phyloP scores from a whole-genome alignment of 2,113 vertebrate species.

The Lonchura striata region DNA sequence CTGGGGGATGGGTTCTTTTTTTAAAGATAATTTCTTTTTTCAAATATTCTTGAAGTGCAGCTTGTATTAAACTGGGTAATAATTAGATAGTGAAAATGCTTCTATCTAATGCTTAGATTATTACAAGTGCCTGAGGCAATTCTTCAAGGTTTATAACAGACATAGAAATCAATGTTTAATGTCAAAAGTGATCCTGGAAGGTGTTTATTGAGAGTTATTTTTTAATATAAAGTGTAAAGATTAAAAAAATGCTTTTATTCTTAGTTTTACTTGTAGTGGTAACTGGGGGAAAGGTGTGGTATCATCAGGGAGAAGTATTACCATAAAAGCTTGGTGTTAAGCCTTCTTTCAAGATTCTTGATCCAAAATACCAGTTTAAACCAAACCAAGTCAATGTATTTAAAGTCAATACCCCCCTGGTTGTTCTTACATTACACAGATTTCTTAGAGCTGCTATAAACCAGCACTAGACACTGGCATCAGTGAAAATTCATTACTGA shows the following conservation, averaged over 20 bases:
- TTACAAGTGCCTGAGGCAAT: slow-evolving; percentile 51
- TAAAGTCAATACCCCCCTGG: background rate
- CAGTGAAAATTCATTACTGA: background rate
- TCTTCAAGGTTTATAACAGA: slow-evolving; percentile 37
- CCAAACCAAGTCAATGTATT: background rate
- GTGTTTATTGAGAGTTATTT: slow-evolving; percentile 40
- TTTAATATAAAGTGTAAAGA: slow-evolving; percentile 54
- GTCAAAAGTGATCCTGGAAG: slow-evolving; percentile 42
- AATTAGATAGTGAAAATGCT: slow-evolving; percentile 1
- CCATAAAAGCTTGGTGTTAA: background rate
- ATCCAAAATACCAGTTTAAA: slow-evolving; percentile 7
- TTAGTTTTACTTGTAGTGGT: slow-evolving; percentile 3
- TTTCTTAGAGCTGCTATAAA: background rate
- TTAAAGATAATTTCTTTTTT: slow-evolving; percentile 9
- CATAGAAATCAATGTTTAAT: slow-evolving; percentile 35
- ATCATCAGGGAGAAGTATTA: background rate
- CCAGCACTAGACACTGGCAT: background rate
- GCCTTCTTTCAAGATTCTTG: background rate
- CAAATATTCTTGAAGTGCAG: background rate
- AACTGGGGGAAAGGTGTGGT: background rate
- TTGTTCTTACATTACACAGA: background rate
- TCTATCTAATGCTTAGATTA: slow-evolving; percentile 50
- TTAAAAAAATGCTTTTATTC: slow-evolving; percentile 20
- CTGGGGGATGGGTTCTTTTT: background rate
- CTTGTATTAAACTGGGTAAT: background rate